phyloP scores from a whole-genome alignment of 2,113 vertebrate genomes.

The Catharus fuscescens region DNA sequence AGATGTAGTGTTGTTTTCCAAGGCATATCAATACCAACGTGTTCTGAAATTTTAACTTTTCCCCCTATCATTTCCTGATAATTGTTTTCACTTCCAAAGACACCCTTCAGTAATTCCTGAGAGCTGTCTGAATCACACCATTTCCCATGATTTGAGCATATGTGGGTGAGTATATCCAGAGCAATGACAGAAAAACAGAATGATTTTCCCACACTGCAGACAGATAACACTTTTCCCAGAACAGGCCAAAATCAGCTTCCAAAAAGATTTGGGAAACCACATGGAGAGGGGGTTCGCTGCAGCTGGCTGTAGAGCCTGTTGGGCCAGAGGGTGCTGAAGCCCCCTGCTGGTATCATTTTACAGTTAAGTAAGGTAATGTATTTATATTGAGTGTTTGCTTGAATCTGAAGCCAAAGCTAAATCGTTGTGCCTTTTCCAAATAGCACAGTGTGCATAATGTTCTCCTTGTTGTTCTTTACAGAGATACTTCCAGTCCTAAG shows the following conservation, averaged over 20 bases:
- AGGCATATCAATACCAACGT: background rate
- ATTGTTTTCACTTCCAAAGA: background rate
- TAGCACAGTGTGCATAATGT: background rate
- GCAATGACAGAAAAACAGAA: background rate
- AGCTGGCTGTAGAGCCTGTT: background rate
- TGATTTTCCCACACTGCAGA: background rate
- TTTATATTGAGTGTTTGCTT: background rate
- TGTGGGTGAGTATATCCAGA: background rate
- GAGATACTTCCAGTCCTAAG: background rate
- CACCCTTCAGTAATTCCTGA: background rate
- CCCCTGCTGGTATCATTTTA: background rate
- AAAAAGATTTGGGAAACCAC: background rate
- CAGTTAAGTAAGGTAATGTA: background rate
- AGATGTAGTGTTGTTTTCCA: background rate
- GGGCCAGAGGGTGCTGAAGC: background rate
- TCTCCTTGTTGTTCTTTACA: background rate
- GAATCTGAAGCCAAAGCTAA: background rate
- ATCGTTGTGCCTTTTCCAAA: background rate
- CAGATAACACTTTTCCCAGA: background rate
- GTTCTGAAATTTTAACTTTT: background rate
- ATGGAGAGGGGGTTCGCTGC: background rate
- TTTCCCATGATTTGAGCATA: background rate
- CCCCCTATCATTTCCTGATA: background rate
- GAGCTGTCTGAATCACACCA: background rate
- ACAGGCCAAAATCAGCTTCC: background rate